Percentiles rank a stretch among this genome's conserved stretches.
Conservation (phyloP, 2,113 vertebrate genomes). For the Cryptomyrus ogoouensis region DNA sequence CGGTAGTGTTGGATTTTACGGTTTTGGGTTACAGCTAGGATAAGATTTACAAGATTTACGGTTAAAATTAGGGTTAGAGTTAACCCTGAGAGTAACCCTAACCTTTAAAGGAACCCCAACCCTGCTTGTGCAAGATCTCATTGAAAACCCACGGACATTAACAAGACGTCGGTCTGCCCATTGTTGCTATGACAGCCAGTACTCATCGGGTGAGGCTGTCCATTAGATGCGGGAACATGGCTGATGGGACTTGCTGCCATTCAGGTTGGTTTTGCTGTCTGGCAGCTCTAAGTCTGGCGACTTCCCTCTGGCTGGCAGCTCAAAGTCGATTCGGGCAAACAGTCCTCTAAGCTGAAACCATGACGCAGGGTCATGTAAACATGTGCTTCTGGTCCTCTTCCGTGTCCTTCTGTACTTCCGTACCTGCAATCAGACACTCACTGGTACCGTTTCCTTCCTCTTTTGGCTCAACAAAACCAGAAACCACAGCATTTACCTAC, state of each 20-base stretch:
- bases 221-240: neutral
- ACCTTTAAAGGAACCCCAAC: neutral
- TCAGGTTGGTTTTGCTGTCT: neutral
- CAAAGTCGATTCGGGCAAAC: neutral
- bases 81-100: neutral
- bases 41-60: neutral
- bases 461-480: neutral
- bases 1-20: neutral
- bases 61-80: neutral
- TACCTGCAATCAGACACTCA: neutral
- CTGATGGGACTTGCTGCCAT: neutral
- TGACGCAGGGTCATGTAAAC: too few species aligned
- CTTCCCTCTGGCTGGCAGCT: neutral
- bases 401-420: neutral
- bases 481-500: neutral
- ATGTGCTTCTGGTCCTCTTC: too few species aligned
- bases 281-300: neutral
- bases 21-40: neutral
- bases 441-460: neutral
- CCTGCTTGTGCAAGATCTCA: neutral
- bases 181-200: neutral
- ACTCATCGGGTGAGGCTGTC: neutral
- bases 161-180: neutral
- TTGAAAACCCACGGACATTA: neutral
- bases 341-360: neutral